Evolutionary conservation across 2,113 vertebrate genomes (phyloP), one percentile per base, ranked within the genome.

Genomic region (Eulemur rufifrons): DNA sequence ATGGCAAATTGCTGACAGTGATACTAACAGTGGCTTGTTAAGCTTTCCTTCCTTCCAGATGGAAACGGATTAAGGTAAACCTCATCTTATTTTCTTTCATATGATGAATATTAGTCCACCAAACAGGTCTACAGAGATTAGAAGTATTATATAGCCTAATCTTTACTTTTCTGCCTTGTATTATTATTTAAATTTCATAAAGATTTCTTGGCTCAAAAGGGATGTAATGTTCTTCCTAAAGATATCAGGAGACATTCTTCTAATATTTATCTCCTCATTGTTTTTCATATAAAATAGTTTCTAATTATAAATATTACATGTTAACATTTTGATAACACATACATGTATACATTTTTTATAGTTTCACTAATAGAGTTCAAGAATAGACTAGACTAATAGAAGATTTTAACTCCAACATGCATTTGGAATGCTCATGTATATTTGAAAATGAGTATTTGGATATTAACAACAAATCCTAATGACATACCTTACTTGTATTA

Each of bases 121-220:
- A 88, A 73, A 95, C 18, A 61, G 8, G 39, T 50, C 34, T 77
- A 54, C 27, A 45, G 50, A 64, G 23, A 63, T 76, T 29, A 85
- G 45, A 81, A 56, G 76, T 52, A 27, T 50, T 64, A 59, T 18
- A 42, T 7, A 76, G 18, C 4, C 50, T 92, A 59, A 92, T 59
- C 27, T 85, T 73, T 34, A 84, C 39, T 74, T 95, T 80, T 76
- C 63, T 64, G 42, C 52, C 27, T 84, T 54, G 20, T 25, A 54
- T 37, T 80, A 64, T 63, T 69, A 56, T 89, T 94, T 95, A 92
- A 52, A 59, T 92, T 77, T 94, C 64, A 88, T 64, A 66, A 87
- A 37, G 4, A 73, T 56, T 32, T 66, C 52, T 88, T 88, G 84
- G 6, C 42, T 94, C 54, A 77, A 77, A 94, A 74, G 37, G 23